Evolutionary conservation across 2,113 vertebrate genomes (phyloP), one percentile per base, ranked within the genome.

Genomic region (Coreoperca whiteheadi): DNA sequence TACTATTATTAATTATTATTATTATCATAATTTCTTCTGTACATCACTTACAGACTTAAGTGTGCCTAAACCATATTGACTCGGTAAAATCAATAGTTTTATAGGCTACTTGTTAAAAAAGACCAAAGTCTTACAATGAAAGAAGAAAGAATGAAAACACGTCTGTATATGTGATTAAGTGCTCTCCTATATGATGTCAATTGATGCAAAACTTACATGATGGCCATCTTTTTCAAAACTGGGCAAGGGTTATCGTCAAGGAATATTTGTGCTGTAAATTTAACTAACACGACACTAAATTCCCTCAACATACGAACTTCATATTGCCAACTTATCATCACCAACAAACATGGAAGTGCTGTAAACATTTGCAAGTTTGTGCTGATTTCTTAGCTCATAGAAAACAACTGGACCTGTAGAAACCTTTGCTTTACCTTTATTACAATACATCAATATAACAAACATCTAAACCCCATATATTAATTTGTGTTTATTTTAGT

Each of bases 341-440:
- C 46, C 37, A 73, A 56, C 9, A 57, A 32, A 51, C 4, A 39
- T 6, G 18, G 10, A 39, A 25, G 10, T 15, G 34, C 28, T 56
- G 23, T 63, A 43, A 30, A 57, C 32, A 66, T 57, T 39, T 68
- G 11, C 2, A 15, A 23, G 16, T 30, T 2, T 83, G 59, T 20
- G 15, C n/a, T 39, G 23, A 8, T 54, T 21, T 28, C 39, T 81
- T 32, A 32, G 43, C 28, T 51, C 28, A 65, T 9, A 50, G 8
- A 72, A 57, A 67, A 59, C 39, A 61, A 43, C 23, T n/a, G 34
- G 63, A 48, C 25, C n/a, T 53, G 67, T 28, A 39, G 50, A 28
- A 65, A 11, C 51, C 18, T 41, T 75, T 43, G 21, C 48, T 64
- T 64, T 39, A 14, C 65, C 12, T 70, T 56, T 32, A 14, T 43